Percentiles rank a stretch among this genome's conserved stretches.
Evolutionary conservation across 2,888 invertebrate species (phyloP).

Genomic region (Therioaphis trifolii): DNA sequence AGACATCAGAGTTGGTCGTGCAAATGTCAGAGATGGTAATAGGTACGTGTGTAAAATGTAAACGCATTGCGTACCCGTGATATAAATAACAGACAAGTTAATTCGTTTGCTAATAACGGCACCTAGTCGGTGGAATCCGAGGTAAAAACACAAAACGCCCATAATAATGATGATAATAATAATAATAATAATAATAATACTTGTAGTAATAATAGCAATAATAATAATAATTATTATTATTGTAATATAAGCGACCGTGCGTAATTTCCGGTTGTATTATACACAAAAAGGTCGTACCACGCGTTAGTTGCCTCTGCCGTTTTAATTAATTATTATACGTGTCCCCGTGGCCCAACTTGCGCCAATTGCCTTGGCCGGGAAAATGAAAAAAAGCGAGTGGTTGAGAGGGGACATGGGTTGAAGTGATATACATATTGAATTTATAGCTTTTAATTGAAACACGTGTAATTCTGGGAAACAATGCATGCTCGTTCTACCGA

Average conservation of each 20-base stretch:
- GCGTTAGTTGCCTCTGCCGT: constrained; percentile 1
- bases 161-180: constrained; percentile 1
- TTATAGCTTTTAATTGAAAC: constrained; percentile 31
- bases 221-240: background rate
- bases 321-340: constrained; percentile 44
- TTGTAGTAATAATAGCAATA: background rate
- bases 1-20: too few species aligned
- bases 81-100: constrained; percentile 29
- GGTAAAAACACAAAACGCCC: constrained; percentile 28
- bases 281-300: constrained; percentile 32
- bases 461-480: background rate
- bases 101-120: constrained; percentile 5
- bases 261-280: constrained; percentile 29
- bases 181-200: constrained; percentile 26
- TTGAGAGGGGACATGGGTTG: background rate
- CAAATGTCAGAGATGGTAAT: too few species aligned
- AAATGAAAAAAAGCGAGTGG: background rate
- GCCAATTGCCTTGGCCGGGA: background rate
- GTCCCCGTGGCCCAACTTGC: background rate
- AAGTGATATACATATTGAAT: background rate
- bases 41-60: background rate
- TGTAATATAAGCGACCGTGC: background rate
- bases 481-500: background rate
- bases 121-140: background rate
- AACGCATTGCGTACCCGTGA: background rate